Evolutionary conservation across 2,888 invertebrate species (phyloP), one percentile per base, ranked within the genome.

Genomic region (Macaria notata): DNA sequence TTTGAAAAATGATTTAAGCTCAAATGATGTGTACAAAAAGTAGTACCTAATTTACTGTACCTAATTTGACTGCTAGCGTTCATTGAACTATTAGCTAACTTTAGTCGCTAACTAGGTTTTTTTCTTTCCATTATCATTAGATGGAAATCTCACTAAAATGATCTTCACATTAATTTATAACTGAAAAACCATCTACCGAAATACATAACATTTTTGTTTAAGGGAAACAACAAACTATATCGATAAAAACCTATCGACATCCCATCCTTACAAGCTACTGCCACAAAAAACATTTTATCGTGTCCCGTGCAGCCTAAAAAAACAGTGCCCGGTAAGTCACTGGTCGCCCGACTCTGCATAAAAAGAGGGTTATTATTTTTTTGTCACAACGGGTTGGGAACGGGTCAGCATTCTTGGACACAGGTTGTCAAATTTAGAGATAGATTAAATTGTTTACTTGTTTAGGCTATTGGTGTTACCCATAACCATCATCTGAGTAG

Each of bases 201-300:
- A 19, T 19, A 19, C 19, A 19, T 19, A 19, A 1, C 2, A 1
- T 19, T 19, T 19, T 19, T 19, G 19, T 19, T 1, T 19, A 1
- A 19, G 19, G 19, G 2, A 19, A 19, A 19, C 19, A 19, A 19
- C 19, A 19, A 19, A 19, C 1, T 30, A 43, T 46, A 46, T 56
- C 44, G 49, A 46, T 61, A 62, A 65, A 65, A 68, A 63, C 65
- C 62, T 30, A 75, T 83, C 81, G 81, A 81, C 56, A 3, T 29
- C 61, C 53, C 80, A 73, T 55, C 82, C 62, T 76, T 78, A 68
- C 56, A 70, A 67, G 88, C 89, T 90, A 89, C 88, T 85, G 86
- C 86, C 88, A 90, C 90, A 91, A 91, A 92, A 88, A 91, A 90
- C 83, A 79, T 81, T 88, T 90, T 88, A 89, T 89, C 88, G 84